These are phyloP conservation scores for Python bivittatus DNA, from an alignment of 2,113 vertebrate genomes.

Conservation along the genomic window DNA sequence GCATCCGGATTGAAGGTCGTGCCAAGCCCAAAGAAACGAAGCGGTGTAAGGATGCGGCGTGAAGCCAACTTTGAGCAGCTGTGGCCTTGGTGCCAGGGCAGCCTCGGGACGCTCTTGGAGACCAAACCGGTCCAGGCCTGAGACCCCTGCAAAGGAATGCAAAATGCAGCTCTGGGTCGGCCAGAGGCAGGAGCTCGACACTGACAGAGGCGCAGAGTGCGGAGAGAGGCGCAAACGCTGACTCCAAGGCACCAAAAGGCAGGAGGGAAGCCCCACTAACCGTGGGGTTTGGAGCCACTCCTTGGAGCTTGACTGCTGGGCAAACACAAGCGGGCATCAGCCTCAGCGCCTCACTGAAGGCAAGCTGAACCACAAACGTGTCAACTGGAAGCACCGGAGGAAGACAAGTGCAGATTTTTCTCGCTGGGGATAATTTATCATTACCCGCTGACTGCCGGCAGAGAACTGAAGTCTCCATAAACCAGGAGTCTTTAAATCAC, in stretches of 20 bases:
- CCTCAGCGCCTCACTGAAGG: not conserved
- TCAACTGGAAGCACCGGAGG: not conserved
- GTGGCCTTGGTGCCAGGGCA: not conserved
- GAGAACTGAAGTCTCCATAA: not conserved
- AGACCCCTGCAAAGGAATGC: not conserved
- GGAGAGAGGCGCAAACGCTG: not conserved
- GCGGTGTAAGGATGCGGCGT: not conserved
- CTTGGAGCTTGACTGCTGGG: not conserved
- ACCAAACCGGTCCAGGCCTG: too few relatives aligned
- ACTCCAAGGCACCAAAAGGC: not conserved
- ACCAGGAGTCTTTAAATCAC: not conserved
- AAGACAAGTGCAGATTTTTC: not conserved
- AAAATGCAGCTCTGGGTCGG: not conserved
- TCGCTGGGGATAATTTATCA: constrained; percentile 11
- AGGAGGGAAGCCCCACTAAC: not conserved
- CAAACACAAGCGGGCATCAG: not conserved
- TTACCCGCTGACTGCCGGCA: not conserved
- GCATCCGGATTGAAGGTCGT: not conserved
- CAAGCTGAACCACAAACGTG: not conserved
- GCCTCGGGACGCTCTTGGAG: not conserved
- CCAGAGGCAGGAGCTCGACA: not conserved
- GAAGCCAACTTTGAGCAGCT: not conserved
- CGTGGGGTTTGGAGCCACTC: not conserved
- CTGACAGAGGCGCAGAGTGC: not conserved
- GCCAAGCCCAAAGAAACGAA: not conserved